Base-by-base conservation (phyloP, 2,888 invertebrate species). In the Ophioninae sp. region DNA sequence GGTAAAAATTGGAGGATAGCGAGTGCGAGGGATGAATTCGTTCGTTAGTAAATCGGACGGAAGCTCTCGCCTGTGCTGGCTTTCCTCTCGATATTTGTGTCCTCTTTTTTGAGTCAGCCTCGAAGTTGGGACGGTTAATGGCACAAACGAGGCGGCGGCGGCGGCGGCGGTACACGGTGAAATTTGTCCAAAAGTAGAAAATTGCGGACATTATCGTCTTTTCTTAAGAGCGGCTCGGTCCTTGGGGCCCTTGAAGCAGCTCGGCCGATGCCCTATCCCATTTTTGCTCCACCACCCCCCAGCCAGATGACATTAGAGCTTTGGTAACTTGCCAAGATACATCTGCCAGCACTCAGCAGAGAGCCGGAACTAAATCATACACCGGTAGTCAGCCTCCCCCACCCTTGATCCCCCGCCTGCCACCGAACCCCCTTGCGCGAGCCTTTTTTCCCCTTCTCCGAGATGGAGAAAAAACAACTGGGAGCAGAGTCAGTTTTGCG, bases 321-420 rank as follows among this genome's bases (percentile, higher is more conserved):
- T 88, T 91, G 91, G 88, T 89, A 80, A 75, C 83, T 82, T 88
- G 90, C 91, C 91, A 91, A 90, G 87, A 88, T 89, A 90, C 88
- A 90, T 90, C 88, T 88, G 88, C 88, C 88, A 87, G 87, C 87
- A 79, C 87, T 90, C 86, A 82, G 73, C 51, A 74, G 84, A 69
- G 81, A 20, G 76, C 51, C 44, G 39, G 59, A 63, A 58, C 51
- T 68, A 22, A 64, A 37, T 68, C 59, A 76, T 76, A 63, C 37
- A 77, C 51, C 51, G 17, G 51, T 51, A 5, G 17, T 10, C 51
- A 6, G 13, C 51, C 44, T 13, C 44, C 44, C 10, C 10, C 2
- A 30, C 30, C 30, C 30, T 30, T 30, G 30, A 30, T 30, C 30
- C 30, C 30, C 51, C 51, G 17, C 17, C 51, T 13, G 17, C 13